Base-by-base conservation (phyloP, 2,113 vertebrate genomes). In the Hemibagrus wyckioides region DNA sequence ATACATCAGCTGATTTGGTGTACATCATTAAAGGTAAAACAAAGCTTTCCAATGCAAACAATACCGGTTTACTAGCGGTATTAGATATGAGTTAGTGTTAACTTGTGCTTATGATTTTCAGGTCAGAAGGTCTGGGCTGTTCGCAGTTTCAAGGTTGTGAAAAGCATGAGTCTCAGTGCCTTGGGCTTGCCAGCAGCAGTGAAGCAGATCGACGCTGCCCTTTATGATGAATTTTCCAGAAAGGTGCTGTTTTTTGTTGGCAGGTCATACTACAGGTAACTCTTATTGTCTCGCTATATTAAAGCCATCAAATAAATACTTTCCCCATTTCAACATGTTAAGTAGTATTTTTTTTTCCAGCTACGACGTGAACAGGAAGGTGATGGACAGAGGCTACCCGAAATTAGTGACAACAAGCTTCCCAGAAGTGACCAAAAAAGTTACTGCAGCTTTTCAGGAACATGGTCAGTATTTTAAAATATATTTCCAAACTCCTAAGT, bases 221-320 rank as follows among this genome's bases (percentile, higher is more conserved):
- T 97, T 54, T 95, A 87, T 33, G 94, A 97, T 23, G 54, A 50
- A 54, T 0, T 67, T 0, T 87, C 93, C 23, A 25, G 91, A 15
- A 98, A 97, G 93, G 96, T 95, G 0, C 94, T 97, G 83, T 97
- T 99, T 93, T 99, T 99, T 50, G 80, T 93, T 11, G 95, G 88
- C 1, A 77, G 87, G 11, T 54, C 92, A 4, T 96, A 96, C 88
- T 99, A 97, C 95, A 98, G 97, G 98, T 99, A 92, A 11, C 5
- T 80, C 19, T 36, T 36, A 36, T 33, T 56, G 54, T 13, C 0
- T 13, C 25, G 30, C 17, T 33, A 25, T 89, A 67, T 19, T n/a
- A n/a, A 54, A 80, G 28, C n/a, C 6, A 57, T 75, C 54, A 59
- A 93, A 76, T 85, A 4, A n/a, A 15, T 25, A 23, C 33, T 3